Evolutionary conservation across 2,113 vertebrate genomes (phyloP).

Genomic region (Nothoprocta pentlandii): DNA sequence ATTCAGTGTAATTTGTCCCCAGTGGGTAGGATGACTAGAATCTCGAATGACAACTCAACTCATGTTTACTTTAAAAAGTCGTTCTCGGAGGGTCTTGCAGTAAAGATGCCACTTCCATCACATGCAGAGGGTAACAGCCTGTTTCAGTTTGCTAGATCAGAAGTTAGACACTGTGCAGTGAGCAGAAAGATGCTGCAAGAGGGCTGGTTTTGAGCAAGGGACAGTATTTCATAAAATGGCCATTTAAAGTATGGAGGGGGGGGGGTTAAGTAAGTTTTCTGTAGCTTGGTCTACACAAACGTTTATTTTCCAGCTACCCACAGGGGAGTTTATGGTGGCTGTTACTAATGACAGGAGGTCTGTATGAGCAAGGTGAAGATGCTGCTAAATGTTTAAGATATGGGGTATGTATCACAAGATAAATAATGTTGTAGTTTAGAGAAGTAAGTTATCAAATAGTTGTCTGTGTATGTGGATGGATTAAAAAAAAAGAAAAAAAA

Average conservation of each 20-base stretch:
- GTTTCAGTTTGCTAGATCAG: background rate
- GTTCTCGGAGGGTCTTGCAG: background rate
- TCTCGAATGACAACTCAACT: background rate
- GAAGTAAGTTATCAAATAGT: conserved; percentile 63
- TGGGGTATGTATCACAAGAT: conserved; percentile 62
- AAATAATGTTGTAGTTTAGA: conserved; percentile 72
- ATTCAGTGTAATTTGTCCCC: background rate
- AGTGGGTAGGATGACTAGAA: background rate
- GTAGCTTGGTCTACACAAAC: background rate
- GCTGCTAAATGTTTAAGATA: conserved; percentile 67
- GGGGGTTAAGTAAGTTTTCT: background rate
- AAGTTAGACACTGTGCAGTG: rapidly evolving
- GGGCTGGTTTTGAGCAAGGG: background rate
- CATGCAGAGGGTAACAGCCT: rapidly evolving
- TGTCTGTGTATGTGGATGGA: conserved; percentile 65
- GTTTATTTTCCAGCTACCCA: background rate
- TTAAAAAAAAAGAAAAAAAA: conserved; percentile 29
- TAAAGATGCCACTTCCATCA: background rate
- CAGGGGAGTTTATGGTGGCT: background rate
- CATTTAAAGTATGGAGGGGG: background rate
- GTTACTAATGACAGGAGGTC: conserved; percentile 29
- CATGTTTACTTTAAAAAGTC: background rate
- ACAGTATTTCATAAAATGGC: background rate
- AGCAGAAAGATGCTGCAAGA: background rate
- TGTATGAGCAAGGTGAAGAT: conserved; percentile 52